Percentiles rank a stretch among this genome's conserved stretches.
Evolutionary conservation across 2,113 vertebrate genomes (phyloP).

Genomic region (Antechinus flavipes): DNA sequence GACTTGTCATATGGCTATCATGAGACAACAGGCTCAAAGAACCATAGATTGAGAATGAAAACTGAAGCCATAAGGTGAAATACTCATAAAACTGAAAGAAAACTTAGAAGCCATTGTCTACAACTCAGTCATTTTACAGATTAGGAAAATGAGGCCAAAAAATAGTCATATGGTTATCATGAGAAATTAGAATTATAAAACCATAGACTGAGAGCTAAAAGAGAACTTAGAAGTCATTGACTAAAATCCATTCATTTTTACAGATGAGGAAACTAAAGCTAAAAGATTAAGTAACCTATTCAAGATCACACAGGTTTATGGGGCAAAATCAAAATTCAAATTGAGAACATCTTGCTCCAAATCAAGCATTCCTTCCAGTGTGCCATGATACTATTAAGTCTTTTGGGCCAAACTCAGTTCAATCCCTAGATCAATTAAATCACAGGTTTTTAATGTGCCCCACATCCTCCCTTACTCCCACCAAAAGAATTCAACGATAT

Average conservation of each 20-base stretch:
- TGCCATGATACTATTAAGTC: background rate
- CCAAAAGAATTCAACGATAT: background rate
- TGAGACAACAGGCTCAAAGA: background rate
- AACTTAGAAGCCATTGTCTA: too few relatives aligned
- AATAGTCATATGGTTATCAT: too few relatives aligned
- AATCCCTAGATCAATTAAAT: background rate
- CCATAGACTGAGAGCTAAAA: background rate
- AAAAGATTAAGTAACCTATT: background rate
- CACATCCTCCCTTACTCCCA: too few relatives aligned
- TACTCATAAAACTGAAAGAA: too few relatives aligned
- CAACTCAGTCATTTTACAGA: too few relatives aligned
- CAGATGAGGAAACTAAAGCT: background rate
- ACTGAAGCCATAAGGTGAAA: too few relatives aligned
- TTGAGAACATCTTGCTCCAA: background rate
- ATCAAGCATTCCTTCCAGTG: background rate
- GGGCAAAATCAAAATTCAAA: background rate
- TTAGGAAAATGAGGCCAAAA: too few relatives aligned
- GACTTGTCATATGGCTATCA: background rate
- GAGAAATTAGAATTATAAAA: too few relatives aligned
- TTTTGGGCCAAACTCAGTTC: background rate
- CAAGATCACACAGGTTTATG: background rate
- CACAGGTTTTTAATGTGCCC: background rate
- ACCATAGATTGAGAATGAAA: background rate
- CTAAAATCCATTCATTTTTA: background rate
- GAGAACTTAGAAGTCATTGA: background rate